Percentiles rank a stretch among this genome's conserved stretches.
Evolutionary conservation across 2,113 vertebrate genomes (phyloP).

Genomic region (Passer montanus): DNA sequence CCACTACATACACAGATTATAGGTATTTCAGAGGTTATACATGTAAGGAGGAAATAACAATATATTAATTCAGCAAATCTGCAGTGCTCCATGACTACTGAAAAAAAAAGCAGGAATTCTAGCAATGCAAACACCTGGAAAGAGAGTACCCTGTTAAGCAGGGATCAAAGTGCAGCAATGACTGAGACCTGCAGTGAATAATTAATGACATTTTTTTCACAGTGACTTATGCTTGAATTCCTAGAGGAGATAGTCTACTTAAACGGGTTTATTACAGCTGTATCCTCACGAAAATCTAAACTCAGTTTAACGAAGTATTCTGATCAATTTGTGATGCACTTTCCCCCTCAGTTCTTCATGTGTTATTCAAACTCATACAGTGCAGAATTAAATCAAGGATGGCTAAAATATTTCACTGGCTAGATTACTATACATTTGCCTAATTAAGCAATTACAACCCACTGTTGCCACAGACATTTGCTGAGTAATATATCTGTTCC

Average conservation of each 20-base stretch:
- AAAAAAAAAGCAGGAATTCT: neutral
- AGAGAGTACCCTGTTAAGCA: neutral
- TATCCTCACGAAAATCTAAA: neutral
- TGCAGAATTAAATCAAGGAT: neutral
- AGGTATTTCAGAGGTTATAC: neutral
- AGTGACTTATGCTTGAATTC: neutral
- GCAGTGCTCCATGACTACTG: neutral
- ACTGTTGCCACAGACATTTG: conserved; percentile 20
- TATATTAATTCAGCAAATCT: neutral
- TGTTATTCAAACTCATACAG: neutral
- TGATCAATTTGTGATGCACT: neutral
- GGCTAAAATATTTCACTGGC: neutral
- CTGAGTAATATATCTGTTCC: conserved; percentile 9
- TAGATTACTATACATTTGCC: conserved; percentile 11
- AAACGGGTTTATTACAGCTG: neutral
- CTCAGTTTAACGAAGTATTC: neutral
- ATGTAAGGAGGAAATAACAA: conserved; percentile 1
- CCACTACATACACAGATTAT: neutral
- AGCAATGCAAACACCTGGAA: neutral
- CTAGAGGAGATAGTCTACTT: neutral
- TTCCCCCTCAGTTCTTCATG: neutral
- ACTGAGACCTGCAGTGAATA: neutral
- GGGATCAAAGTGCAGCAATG: neutral
- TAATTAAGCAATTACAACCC: conserved; percentile 49
- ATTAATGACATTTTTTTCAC: neutral